These are phyloP conservation scores for Eupithecia centaureata DNA, from an alignment of 2,888 invertebrate species.

Conservation along the genomic window DNA sequence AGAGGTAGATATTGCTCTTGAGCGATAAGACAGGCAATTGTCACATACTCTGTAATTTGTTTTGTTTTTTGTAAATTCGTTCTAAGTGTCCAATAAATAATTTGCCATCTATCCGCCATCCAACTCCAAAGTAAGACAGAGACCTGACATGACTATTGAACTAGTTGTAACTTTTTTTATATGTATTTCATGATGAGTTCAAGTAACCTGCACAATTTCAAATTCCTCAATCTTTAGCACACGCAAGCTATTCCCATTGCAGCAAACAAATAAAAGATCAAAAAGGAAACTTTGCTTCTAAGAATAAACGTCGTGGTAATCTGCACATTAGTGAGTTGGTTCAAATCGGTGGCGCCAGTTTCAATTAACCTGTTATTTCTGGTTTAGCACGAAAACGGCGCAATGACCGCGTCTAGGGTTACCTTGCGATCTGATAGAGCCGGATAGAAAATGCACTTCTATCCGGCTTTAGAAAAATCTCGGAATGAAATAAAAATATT, in stretches of 20 bases:
- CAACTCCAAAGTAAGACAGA: neutral
- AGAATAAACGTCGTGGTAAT: constrained; percentile 50
- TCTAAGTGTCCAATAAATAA: no score
- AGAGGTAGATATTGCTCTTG: no score
- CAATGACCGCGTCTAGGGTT: constrained; percentile 67
- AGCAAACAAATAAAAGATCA: constrained; percentile 5
- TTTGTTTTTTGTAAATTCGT: no score
- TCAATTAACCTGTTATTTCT: constrained; percentile 76
- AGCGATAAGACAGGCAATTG: no score
- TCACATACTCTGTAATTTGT: no score
- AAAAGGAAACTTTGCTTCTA: neutral
- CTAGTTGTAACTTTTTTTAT: neutral
- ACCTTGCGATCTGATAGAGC: neutral
- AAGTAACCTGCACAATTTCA: neutral
- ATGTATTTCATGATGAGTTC: neutral
- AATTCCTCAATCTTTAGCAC: neutral
- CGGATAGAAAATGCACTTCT: neutral
- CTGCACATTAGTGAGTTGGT: constrained; percentile 60
- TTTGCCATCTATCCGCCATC: no score
- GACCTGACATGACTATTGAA: neutral
- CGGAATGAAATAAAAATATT: neutral
- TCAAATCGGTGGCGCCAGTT: constrained; percentile 61
- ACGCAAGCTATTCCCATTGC: neutral
- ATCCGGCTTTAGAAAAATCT: no score
- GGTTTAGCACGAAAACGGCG: constrained; percentile 60